Evolutionary conservation across 2,113 vertebrate species (phyloP).

Genomic region (Embiotoca jacksoni): DNA sequence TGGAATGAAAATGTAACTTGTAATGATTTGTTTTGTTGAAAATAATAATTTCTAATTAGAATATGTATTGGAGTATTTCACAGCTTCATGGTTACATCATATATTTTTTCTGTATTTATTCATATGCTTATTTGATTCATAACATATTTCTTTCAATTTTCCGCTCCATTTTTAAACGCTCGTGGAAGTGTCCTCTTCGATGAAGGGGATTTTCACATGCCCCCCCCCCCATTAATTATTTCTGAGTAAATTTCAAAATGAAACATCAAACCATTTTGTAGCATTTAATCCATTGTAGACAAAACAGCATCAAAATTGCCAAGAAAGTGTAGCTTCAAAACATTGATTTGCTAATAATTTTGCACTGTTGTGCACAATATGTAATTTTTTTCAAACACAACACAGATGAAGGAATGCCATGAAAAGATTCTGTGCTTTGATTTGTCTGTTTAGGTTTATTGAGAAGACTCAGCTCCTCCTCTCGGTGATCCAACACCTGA

Average conservation of each 20-base stretch:
- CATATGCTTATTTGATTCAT: neutral
- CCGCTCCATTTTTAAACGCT: neutral
- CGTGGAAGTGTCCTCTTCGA: neutral
- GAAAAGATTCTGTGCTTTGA: too few species aligned
- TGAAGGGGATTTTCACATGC: neutral
- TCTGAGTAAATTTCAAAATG: conserved; percentile 3
- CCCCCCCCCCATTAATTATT: neutral
- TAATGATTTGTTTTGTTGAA: too few species aligned
- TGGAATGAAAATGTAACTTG: too few species aligned
- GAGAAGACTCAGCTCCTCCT: too few species aligned
- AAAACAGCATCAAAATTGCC: neutral
- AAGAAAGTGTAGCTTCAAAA: too few species aligned
- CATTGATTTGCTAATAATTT: neutral
- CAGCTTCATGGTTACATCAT: neutral
- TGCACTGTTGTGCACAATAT: neutral
- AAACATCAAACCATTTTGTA: conserved; percentile 1
- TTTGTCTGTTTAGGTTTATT: too few species aligned
- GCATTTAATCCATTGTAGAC: neutral
- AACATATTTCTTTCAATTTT: neutral
- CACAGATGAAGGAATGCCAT: too few species aligned
- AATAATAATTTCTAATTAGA: too few species aligned
- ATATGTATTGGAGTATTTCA: neutral
- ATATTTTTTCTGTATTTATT: neutral
- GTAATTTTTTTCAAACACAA: too few species aligned
- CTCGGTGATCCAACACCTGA: too few species aligned